Percentiles rank a stretch among this genome's conserved stretches.
These are phyloP conservation scores for Boulengeromyrus knoepffleri DNA, from an alignment of 2,113 vertebrate species.

Conservation along the genomic window DNA sequence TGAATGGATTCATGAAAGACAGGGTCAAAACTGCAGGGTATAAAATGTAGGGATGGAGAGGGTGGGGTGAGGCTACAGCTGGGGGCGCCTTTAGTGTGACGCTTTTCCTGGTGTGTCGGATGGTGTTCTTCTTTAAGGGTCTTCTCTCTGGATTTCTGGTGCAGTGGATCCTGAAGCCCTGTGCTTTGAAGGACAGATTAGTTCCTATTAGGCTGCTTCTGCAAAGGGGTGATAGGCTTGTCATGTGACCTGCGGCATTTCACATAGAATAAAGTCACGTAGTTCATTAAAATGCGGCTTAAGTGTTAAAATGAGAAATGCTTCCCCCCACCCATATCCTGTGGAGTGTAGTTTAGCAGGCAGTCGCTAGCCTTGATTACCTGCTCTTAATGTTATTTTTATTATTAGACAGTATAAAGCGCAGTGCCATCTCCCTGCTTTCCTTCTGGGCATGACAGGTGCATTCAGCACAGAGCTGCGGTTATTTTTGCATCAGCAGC, in stretches of 20 bases:
- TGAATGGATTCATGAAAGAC: neutral
- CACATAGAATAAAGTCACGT: neutral
- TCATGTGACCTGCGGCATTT: neutral
- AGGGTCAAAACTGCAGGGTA: neutral
- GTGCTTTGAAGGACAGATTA: constrained; percentile 2
- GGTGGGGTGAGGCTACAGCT: neutral
- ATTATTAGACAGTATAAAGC: neutral
- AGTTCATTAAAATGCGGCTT: neutral
- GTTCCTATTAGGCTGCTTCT: neutral
- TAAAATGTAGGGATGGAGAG: neutral
- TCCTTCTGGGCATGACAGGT: neutral
- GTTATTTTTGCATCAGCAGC: neutral
- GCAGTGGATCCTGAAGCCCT: neutral
- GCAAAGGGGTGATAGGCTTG: neutral
- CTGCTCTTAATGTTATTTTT: constrained; percentile 1
- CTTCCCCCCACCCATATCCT: neutral
- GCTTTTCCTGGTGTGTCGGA: neutral
- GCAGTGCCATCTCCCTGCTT: neutral
- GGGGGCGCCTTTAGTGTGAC: neutral
- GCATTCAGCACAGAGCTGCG: neutral
- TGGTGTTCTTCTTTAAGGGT: neutral
- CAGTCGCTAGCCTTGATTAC: neutral
- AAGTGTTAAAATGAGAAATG: neutral
- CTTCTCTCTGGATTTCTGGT: neutral
- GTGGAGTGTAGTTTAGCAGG: neutral